These are phyloP conservation scores for Clarias batrachus DNA, from an alignment of 2,113 vertebrate species.

Conservation along the genomic window DNA sequence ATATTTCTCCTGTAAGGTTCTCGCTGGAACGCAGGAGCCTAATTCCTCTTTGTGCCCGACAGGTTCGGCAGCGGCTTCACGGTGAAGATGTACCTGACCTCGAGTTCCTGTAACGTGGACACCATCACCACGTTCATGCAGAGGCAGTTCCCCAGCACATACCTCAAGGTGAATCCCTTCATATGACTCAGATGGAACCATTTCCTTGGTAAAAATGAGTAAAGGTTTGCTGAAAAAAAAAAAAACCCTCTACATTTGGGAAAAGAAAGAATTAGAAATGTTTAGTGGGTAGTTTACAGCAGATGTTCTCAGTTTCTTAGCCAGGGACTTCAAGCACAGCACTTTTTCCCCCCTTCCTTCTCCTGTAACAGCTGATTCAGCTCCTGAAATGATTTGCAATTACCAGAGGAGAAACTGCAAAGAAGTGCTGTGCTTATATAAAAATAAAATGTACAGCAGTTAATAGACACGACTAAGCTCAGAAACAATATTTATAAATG, in stretches of 20 bases:
- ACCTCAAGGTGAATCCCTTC: slow-evolving; percentile 81
- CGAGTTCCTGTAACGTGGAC: slow-evolving; percentile 72
- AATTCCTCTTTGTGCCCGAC: slow-evolving; percentile 47
- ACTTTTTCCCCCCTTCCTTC: neutral
- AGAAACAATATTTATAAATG: neutral
- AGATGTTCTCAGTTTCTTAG: neutral
- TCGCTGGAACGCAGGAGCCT: slow-evolving; percentile 32
- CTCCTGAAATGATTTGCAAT: neutral
- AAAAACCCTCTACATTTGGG: neutral
- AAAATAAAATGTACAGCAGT: neutral
- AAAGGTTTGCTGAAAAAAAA: neutral
- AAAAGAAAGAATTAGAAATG: neutral
- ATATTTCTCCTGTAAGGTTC: neutral
- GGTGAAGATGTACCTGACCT: slow-evolving; percentile 92
- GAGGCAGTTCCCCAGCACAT: slow-evolving; percentile 83
- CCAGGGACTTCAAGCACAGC: neutral
- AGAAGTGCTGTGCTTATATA: neutral
- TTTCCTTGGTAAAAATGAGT: neutral
- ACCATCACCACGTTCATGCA: slow-evolving; percentile 89
- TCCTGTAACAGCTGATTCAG: neutral
- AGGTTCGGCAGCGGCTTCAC: slow-evolving; percentile 96
- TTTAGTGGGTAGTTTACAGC: neutral
- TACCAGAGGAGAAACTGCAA: neutral
- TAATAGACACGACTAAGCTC: neutral
- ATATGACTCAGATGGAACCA: neutral